Evolutionary conservation across 2,797 vertebrate genomes (phyloP).

Genomic region (Gephyroberyx darwinii): DNA sequence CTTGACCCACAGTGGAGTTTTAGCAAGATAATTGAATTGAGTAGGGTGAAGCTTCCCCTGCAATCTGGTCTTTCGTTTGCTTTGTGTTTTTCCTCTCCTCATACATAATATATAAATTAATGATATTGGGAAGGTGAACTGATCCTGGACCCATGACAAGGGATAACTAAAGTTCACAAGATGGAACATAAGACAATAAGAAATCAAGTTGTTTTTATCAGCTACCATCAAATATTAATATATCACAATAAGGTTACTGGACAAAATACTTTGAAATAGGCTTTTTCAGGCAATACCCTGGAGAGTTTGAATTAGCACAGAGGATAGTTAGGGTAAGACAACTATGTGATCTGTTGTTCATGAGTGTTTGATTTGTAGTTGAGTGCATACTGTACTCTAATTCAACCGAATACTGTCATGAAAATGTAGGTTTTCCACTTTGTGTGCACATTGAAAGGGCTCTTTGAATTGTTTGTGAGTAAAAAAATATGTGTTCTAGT

Average conservation of each 20-base stretch:
- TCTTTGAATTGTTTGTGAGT: conserved; percentile 84
- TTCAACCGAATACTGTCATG: conserved; percentile 82
- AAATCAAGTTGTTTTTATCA: conserved; percentile 25
- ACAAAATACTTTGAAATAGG: conserved; percentile 38
- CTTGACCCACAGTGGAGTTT: conserved; percentile 50
- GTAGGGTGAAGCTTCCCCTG: conserved; percentile 15
- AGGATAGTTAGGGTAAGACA: conserved; percentile 48
- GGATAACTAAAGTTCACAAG: conserved; percentile 44
- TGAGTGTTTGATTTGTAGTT: conserved; percentile 73
- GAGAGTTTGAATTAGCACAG: conserved; percentile 50
- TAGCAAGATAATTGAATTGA: conserved; percentile 24
- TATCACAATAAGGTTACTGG: conserved; percentile 22
- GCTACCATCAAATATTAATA: conserved; percentile 30
- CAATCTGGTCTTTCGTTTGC: conserved; percentile 28
- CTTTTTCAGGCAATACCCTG: conserved; percentile 57
- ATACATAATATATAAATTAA: conserved; percentile 18
- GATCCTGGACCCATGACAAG: conserved; percentile 39
- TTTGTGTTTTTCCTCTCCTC: conserved; percentile 33
- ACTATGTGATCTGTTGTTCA: conserved; percentile 62
- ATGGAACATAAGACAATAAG: conserved; percentile 36
- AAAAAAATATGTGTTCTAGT: conserved; percentile 74
- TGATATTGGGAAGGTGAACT: conserved; percentile 22
- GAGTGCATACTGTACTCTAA: conserved; percentile 76
- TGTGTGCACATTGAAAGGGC: conserved; percentile 88
- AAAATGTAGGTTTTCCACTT: conserved; percentile 83